A percentile compares a stretch with the other conserved stretches of the same genome.
Evolutionary conservation across 2,797 vertebrate species (phyloP).

Genomic region (Hemitrygon akajei): DNA sequence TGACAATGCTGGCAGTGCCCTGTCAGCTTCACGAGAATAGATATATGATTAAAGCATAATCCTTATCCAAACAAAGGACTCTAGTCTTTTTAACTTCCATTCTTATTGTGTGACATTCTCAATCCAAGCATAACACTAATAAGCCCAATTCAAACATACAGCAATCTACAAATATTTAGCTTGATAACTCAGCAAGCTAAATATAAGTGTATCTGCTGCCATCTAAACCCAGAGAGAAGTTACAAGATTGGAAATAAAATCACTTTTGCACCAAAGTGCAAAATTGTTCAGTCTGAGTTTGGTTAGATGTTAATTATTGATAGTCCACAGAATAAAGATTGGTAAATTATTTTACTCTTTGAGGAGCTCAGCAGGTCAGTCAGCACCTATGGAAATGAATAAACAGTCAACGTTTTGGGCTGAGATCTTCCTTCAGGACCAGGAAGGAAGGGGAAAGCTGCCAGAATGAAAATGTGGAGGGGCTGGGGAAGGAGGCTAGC

Average conservation of each 20-base stretch:
- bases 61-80: not conserved
- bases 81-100: not conserved
- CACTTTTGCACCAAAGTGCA: not conserved
- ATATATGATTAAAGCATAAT: not conserved
- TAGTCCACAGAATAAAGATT: not conserved
- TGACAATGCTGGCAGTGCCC: not conserved
- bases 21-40: not conserved
- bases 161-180: not conserved
- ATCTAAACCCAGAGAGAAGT: not conserved
- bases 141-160: not conserved
- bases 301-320: not conserved
- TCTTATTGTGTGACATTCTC: not conserved
- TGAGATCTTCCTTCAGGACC: too few relatives aligned
- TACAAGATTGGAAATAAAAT: not conserved
- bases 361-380: not conserved
- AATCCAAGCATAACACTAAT: constrained; percentile 24
- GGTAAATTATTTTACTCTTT: not conserved
- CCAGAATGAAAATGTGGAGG: too few relatives aligned
- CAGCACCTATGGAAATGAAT: too few relatives aligned
- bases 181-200: not conserved
- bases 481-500: too few relatives aligned
- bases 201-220: not conserved
- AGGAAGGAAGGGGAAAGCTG: too few relatives aligned
- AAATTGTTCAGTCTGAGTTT: not conserved
- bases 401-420: too few relatives aligned